Evolutionary conservation across 2,113 vertebrate species (phyloP), one percentile per base, ranked within the genome.

Genomic region (Corydoras maculifer): DNA sequence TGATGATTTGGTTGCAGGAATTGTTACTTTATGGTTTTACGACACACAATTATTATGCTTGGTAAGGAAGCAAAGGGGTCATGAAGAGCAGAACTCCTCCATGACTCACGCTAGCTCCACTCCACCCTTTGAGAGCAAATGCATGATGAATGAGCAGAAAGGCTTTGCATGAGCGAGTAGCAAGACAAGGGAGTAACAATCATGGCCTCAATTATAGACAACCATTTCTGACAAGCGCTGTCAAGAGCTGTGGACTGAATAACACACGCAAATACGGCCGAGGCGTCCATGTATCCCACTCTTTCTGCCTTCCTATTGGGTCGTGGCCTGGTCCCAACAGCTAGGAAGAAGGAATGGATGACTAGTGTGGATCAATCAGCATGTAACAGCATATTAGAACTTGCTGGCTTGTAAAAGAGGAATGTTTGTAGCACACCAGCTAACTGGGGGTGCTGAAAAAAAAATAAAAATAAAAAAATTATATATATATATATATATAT

Each of bases 61-160:
- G 60, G 62, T 6, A 13, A 65, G 32, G 51, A 58, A 35, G 31
- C 53, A 12, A 18, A 51, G n/a, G 49, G 59, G 18, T 70, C 51
- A 35, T 62, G 69, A 70, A 35, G 49, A 31, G 49, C 59, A 70
- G 69, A 4, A 6, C 30, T 54, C 13, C 32, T 2, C 43, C 8
- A 65, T 65, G 70, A 72, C 62, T 65, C 62, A 72, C 8, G 9
- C 15, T 29, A 58, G 11, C 58, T n/a, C 35, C 63, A 54, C 1
- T 5, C 25, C 14, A 8, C 31, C 29, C 25, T 43, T 43, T 66
- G 15, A 25, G 55, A 59, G n/a, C 9, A 62, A 51, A 62, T 15
- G 12, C 58, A 12, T 61, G 31, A 55, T 62, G 49, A 67, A 43
- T 67, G 30, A 60, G 55, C 55, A 50, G 51, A 49, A 64, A 49